Conservation (phyloP, 2,888 invertebrate species). For the Euphydryas editha region DNA sequence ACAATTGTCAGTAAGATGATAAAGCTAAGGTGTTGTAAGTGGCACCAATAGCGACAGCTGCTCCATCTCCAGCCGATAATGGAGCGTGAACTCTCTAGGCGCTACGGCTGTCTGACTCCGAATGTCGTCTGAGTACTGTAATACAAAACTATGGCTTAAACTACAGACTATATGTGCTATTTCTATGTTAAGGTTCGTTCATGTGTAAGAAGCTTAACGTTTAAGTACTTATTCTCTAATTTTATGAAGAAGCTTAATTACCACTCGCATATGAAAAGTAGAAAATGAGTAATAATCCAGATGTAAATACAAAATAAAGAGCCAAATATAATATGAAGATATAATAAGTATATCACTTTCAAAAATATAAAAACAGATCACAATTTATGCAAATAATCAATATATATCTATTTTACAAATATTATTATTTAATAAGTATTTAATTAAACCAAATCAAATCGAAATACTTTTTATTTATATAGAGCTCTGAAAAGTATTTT, state of each 20-base stretch:
- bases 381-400: too few relatives aligned
- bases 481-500: too few relatives aligned
- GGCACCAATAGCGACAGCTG: slow-evolving; percentile 68
- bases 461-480: too few relatives aligned
- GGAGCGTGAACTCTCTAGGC: slow-evolving; percentile 73
- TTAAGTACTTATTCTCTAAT: neutral
- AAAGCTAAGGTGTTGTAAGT: slow-evolving; percentile 53
- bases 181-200: slow-evolving; percentile 18
- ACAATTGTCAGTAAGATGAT: neutral
- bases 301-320: too few relatives aligned
- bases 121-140: slow-evolving; percentile 41
- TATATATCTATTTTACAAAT: too few relatives aligned
- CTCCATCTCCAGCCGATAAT: slow-evolving; percentile 75
- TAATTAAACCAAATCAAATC: too few relatives aligned
- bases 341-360: too few relatives aligned
- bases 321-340: too few relatives aligned
- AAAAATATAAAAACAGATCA: too few relatives aligned
- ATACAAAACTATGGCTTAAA: slow-evolving; percentile 38
- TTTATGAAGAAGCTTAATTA: neutral
- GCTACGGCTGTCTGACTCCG: slow-evolving; percentile 57
- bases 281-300: too few relatives aligned
- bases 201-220: neutral
- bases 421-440: too few relatives aligned
- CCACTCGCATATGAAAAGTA: too few relatives aligned
- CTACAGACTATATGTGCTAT: slow-evolving; percentile 32